Conservation (phyloP, 1,140 invertebrate species). For the Zaprionus gabonicus region DNA sequence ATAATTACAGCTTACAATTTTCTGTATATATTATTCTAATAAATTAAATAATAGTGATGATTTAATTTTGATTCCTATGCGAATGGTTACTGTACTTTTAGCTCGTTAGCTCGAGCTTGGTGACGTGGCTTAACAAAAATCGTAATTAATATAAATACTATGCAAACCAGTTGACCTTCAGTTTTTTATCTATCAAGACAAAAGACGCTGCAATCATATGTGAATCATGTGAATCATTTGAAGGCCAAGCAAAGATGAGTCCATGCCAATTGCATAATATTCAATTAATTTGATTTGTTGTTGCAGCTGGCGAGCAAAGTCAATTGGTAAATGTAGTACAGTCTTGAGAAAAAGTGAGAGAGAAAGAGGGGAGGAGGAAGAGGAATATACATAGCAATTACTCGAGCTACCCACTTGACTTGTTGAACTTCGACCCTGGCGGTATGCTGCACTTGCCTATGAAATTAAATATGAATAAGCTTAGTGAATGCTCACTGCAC, state of each 20-base stretch:
- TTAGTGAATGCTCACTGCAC: conserved; percentile 45
- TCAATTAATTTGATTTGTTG: conserved; percentile 75
- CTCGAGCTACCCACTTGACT: conserved; percentile 55
- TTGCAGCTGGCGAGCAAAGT: conserved; percentile 57
- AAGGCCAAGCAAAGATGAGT: conserved; percentile 45
- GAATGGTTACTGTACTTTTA: neutral
- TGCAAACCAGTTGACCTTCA: neutral
- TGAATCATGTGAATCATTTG: conserved; percentile 22
- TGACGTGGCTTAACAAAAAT: neutral
- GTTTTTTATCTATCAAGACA: neutral
- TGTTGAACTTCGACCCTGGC: conserved; percentile 59
- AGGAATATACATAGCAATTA: conserved; percentile 43
- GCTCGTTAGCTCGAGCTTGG: neutral
- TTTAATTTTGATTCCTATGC: neutral
- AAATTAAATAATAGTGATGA: too few relatives aligned
- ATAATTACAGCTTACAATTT: neutral
- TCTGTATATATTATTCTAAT: neutral
- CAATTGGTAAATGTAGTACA: conserved; percentile 66
- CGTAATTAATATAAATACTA: neutral
- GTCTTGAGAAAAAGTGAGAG: neutral
- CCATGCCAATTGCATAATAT: conserved; percentile 71
- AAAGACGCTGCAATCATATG: conserved; percentile 3
- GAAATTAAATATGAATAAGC: conserved; percentile 29
- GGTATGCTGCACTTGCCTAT: neutral
- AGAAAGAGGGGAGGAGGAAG: neutral